Percentiles rank a stretch among this genome's conserved stretches.
These are phyloP conservation scores for Zygogramma bicolorata DNA, from an alignment of 2,888 invertebrate species.

Conservation along the genomic window DNA sequence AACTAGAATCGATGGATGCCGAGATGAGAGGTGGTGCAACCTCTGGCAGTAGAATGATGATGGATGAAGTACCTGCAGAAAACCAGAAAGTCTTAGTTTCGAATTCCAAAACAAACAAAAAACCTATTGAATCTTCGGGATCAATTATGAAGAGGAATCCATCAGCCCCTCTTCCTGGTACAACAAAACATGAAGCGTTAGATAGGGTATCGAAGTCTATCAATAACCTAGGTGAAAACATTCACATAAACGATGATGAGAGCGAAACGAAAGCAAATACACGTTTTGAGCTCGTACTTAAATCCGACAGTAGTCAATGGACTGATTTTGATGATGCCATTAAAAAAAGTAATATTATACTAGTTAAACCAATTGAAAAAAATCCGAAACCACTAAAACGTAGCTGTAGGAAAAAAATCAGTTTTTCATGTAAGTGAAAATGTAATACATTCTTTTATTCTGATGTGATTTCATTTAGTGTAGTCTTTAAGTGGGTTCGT, in stretches of 20 bases:
- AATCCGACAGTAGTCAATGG: conserved; percentile 22
- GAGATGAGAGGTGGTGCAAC: not conserved
- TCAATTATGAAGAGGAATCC: not conserved
- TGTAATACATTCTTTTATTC: not conserved
- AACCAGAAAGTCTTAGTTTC: not conserved
- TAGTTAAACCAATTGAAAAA: conserved; percentile 4
- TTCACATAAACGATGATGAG: not conserved
- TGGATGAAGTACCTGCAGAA: not conserved
- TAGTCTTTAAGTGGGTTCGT: too few relatives aligned
- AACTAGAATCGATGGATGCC: not conserved
- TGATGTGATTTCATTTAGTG: too few relatives aligned
- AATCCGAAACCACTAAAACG: not conserved
- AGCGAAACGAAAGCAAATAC: not conserved
- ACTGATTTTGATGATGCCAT: conserved; percentile 11
- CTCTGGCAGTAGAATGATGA: not conserved
- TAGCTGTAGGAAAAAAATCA: conserved; percentile 13
- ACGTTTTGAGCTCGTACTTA: not conserved
- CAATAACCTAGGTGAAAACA: not conserved
- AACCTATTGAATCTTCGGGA: not conserved
- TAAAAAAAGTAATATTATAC: not conserved
- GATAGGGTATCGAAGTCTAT: not conserved
- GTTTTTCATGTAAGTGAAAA: conserved; percentile 9
- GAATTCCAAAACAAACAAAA: not conserved
- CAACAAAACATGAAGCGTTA: not conserved
- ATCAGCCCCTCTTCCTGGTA: not conserved